Base-by-base conservation (phyloP, 37 sponge, comb jelly and placozoan genomes). In the Cliona cf. orientalis region DNA sequence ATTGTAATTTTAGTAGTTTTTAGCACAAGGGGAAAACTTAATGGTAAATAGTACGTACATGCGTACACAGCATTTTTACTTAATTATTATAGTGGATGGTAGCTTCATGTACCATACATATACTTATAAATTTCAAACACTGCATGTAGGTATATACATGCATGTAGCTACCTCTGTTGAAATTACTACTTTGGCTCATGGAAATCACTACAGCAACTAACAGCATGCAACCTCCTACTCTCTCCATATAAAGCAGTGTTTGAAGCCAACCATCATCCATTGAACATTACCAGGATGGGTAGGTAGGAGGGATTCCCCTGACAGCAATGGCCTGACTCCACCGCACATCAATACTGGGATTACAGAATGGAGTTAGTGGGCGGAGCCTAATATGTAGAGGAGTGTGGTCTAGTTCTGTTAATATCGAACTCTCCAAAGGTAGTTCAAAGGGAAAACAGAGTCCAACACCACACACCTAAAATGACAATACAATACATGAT, bases 281-380 rank as follows among this genome's bases (percentile, higher is more conserved):
- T 35, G 19, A 45, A 23, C 2, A 56, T 46, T 34, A 73, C 87
- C 73, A 79, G 5, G 73, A 25, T 11, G 80, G 87, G 45, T 87
- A 80, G 34, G 21, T 56, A n/a, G 81, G 46, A 19, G 81, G 81
- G 11, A 80, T 72, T 44, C 90, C 90, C 33, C 84, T 71, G 14
- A 89, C 29, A 11, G 71, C 31, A 0, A 79, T 46, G 1, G 74
- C 72, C 39, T 77, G 84, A 11, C 67, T 46, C 90, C 84, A 84
- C 2, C 35, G 26, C 32, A 38, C 46, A 23, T 80, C 75, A 31
- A 74, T 66, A 29, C 2, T 21, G 22, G 31, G 46, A 4, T 36
- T 31, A 49, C 57, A 76, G 43, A 78, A 82, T 43, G 89, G 78
- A 57, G 86, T 71, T 60, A 79, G 43, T 22, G 76, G 85, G 67